Conservation (phyloP, 2,888 invertebrate species). For the Fragum whitleyi region DNA sequence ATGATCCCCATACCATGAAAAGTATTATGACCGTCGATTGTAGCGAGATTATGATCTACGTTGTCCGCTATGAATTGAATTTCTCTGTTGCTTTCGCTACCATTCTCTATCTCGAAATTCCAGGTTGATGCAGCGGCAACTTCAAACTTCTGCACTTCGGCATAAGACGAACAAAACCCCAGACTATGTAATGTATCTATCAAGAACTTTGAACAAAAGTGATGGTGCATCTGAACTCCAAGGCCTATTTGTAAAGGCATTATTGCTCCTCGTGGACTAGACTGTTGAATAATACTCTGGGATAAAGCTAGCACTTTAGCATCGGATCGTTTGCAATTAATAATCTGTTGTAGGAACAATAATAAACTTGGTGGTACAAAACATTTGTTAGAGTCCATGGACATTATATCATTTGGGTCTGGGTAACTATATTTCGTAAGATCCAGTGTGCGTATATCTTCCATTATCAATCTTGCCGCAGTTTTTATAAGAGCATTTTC, state of each 20-base stretch:
- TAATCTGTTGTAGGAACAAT: constrained; percentile 8
- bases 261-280: constrained; percentile 58
- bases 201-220: constrained; percentile 65
- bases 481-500: constrained; percentile 26
- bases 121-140: constrained; percentile 11
- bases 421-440: constrained; percentile 15
- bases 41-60: constrained; percentile 6
- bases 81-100: neutral
- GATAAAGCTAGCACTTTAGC: constrained; percentile 45
- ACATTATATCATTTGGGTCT: constrained; percentile 18
- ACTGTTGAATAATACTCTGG: constrained; percentile 66
- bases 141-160: constrained; percentile 37
- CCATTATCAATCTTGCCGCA: constrained; percentile 33
- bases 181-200: constrained; percentile 66
- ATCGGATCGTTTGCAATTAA: neutral
- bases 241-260: constrained; percentile 68
- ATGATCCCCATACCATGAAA: neutral
- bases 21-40: constrained; percentile 3
- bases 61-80: neutral
- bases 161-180: constrained; percentile 66
- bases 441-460: constrained; percentile 11
- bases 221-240: constrained; percentile 69
- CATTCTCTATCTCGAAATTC: neutral
- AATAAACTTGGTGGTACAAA: constrained; percentile 23
- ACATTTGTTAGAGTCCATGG: neutral